Evolutionary conservation across 1,140 invertebrate species (phyloP).

Genomic region (Anoplolepis gracilipes): DNA sequence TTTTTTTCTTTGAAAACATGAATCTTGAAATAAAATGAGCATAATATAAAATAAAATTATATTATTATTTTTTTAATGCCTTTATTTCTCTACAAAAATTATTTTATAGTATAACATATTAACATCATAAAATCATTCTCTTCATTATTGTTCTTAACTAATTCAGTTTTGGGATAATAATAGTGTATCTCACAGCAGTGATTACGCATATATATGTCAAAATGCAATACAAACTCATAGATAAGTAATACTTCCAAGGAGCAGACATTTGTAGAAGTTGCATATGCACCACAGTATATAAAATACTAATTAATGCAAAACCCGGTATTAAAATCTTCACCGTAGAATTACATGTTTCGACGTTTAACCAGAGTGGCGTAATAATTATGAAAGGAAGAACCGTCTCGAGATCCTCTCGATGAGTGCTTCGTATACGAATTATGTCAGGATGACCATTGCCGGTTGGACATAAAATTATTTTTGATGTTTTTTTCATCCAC

Average conservation of each 20-base stretch:
- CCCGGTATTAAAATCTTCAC: conserved; percentile 66
- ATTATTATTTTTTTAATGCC: neutral
- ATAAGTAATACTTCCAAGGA: conserved; percentile 33
- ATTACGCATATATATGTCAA: conserved; percentile 65
- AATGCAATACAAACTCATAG: conserved; percentile 20
- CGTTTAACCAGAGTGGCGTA: conserved; percentile 75
- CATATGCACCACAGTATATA: conserved; percentile 71
- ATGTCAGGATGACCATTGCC: conserved; percentile 79
- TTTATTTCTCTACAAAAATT: neutral
- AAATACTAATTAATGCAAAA: conserved; percentile 73
- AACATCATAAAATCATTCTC: neutral
- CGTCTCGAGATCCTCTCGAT: conserved; percentile 75
- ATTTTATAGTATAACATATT: neutral
- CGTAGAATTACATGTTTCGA: conserved; percentile 62
- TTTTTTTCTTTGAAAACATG: no score
- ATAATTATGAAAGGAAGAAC: conserved; percentile 74
- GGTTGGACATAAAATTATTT: conserved; percentile 70
- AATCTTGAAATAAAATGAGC: no score
- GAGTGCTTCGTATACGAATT: conserved; percentile 74
- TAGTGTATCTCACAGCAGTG: neutral
- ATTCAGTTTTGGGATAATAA: neutral
- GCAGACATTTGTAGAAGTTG: conserved; percentile 55
- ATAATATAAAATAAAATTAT: neutral
- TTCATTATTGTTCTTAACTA: neutral
- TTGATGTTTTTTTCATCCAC: conserved; percentile 73